These are phyloP conservation scores for Linurgus olivaceus DNA, from an alignment of 2,797 vertebrate species.

Conservation along the genomic window DNA sequence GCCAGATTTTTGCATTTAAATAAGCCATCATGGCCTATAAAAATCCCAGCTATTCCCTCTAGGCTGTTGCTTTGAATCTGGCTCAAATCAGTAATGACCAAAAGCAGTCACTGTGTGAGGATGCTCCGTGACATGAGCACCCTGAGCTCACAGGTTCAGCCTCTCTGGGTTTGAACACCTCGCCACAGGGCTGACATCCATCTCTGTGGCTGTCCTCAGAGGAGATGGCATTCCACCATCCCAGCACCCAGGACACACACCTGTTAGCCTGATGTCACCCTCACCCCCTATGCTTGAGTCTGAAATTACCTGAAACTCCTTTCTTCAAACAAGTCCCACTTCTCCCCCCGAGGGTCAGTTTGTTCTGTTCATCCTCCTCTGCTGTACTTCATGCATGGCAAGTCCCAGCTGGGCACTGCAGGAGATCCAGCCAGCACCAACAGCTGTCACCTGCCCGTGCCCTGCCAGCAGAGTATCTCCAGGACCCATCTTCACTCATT, in stretches of 20 bases:
- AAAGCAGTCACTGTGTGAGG: not conserved
- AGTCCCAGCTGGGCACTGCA: not conserved
- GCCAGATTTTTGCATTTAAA: not conserved
- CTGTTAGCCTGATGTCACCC: not conserved
- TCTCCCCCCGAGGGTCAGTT: accelerated
- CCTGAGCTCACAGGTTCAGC: not conserved
- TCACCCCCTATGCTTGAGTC: accelerated
- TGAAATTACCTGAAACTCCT: not conserved
- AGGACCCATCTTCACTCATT: not conserved
- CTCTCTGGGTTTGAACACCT: accelerated
- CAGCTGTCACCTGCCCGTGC: accelerated
- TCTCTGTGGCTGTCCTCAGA: not conserved
- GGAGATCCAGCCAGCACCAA: accelerated
- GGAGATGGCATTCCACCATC: not conserved
- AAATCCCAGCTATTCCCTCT: not conserved
- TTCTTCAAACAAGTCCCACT: not conserved
- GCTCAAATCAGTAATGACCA: not conserved
- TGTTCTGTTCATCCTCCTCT: not conserved
- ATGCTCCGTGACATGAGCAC: accelerated
- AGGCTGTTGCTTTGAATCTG: not conserved
- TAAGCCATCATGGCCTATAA: not conserved
- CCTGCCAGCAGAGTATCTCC: not conserved
- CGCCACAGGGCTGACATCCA: not conserved
- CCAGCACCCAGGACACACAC: not conserved
- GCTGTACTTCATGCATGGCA: accelerated